Evolutionary conservation across 2,888 invertebrate species (phyloP).

Genomic region (Petrolisthes manimaculis): DNA sequence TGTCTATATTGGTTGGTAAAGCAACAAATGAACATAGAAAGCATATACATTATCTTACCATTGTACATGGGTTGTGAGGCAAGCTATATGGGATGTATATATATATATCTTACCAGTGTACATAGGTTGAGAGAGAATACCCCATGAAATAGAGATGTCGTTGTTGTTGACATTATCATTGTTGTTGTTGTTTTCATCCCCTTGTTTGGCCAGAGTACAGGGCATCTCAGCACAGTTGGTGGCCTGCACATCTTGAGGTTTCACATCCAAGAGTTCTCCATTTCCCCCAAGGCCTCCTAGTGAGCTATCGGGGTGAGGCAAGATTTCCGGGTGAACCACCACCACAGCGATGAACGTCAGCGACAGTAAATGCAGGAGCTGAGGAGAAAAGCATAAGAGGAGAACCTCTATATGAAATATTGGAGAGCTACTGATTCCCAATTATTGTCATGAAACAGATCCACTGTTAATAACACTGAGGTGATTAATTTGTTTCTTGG

Average conservation of each 20-base stretch:
- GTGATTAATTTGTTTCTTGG: too few species aligned
- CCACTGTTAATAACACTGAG: too few species aligned
- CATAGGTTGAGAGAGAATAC: constrained; percentile 56
- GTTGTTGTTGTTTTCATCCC: constrained; percentile 36
- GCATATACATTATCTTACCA: too few species aligned
- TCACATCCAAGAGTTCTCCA: constrained; percentile 38
- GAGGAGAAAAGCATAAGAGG: constrained; percentile 63
- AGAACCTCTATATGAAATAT: background rate
- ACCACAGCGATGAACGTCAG: constrained; percentile 81
- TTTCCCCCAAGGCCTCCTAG: constrained; percentile 19
- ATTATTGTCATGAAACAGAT: too few species aligned
- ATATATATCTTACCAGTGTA: constrained; percentile 44
- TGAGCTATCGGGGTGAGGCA: constrained; percentile 71
- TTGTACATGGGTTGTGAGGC: too few species aligned
- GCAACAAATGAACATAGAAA: too few species aligned
- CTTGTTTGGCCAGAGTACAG: constrained; percentile 59
- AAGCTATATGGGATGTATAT: background rate
- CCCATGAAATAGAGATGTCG: constrained; percentile 56
- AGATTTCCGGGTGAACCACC: constrained; percentile 80
- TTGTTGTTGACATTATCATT: constrained; percentile 37
- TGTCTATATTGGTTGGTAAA: too few species aligned
- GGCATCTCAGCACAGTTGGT: constrained; percentile 64
- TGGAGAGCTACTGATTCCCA: background rate
- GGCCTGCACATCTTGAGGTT: constrained; percentile 54
- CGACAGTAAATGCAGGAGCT: constrained; percentile 83